phyloP scores from a whole-genome alignment of 2,797 vertebrate species.

The Melanogrammus aeglefinus region DNA sequence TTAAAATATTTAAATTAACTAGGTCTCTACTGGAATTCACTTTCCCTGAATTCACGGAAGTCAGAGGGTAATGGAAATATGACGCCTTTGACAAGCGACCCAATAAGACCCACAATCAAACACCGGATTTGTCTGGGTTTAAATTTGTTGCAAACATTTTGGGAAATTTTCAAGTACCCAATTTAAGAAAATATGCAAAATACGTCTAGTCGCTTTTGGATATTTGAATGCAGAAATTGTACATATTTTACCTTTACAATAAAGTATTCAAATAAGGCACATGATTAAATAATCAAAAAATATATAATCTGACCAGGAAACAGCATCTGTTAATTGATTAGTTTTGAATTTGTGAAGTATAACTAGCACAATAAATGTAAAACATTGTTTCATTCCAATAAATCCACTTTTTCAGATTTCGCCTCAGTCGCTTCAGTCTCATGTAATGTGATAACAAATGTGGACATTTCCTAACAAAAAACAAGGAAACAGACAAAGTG shows the following conservation, averaged over 20 bases:
- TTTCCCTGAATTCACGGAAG: too few species aligned
- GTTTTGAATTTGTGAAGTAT: neutral
- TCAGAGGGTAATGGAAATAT: too few species aligned
- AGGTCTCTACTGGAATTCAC: too few species aligned
- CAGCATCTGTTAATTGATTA: neutral
- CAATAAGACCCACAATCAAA: too few species aligned
- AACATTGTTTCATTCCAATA: neutral
- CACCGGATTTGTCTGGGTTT: too few species aligned
- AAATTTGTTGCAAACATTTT: too few species aligned
- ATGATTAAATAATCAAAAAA: neutral
- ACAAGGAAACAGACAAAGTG: conserved; percentile 26
- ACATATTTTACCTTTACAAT: neutral
- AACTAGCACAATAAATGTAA: neutral
- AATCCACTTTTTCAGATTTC: conserved; percentile 5
- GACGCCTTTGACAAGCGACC: too few species aligned
- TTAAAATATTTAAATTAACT: too few species aligned
- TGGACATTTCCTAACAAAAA: conserved; percentile 46
- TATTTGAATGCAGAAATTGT: too few species aligned
- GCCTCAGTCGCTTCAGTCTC: conserved; percentile 10
- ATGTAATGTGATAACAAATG: conserved; percentile 42
- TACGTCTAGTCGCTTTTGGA: too few species aligned
- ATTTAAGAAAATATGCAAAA: too few species aligned
- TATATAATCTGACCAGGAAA: neutral
- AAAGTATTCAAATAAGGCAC: neutral
- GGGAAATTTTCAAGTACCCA: too few species aligned